Conservation (phyloP, 2,113 vertebrate species). For the Anthoscopus minutus region DNA sequence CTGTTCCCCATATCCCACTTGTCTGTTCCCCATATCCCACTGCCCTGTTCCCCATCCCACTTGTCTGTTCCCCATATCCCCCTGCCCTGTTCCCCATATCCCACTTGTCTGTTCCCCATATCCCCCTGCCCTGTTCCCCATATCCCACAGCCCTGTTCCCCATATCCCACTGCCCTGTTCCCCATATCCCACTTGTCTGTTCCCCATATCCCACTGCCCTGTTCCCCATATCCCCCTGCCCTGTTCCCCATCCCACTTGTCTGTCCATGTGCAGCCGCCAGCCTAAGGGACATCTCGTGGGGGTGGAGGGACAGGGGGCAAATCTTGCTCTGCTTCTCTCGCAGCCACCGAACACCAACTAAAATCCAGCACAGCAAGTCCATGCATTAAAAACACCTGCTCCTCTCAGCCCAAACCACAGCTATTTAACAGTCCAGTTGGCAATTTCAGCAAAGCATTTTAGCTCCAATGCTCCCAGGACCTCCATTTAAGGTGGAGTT, state of each 20-base stretch:
- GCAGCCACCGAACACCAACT: background rate
- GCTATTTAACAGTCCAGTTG: conserved; percentile 49
- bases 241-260: background rate
- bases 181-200: too few relatives aligned
- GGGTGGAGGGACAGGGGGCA: background rate
- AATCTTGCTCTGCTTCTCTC: background rate
- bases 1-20: too few relatives aligned
- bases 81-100: too few relatives aligned
- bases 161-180: too few relatives aligned
- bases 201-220: too few relatives aligned
- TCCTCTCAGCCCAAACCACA: conserved; percentile 10
- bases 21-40: too few relatives aligned
- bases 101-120: too few relatives aligned
- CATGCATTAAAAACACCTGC: background rate
- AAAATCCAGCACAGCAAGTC: background rate
- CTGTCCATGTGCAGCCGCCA: background rate
- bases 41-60: too few relatives aligned
- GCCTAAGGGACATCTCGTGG: fast-evolving
- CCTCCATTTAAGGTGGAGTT: background rate
- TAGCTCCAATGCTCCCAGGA: background rate
- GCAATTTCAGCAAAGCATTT: conserved; percentile 3
- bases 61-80: too few relatives aligned
- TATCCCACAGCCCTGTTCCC: too few relatives aligned
- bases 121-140: too few relatives aligned
- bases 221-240: too few relatives aligned